Percentiles rank a stretch among this genome's conserved stretches.
These are phyloP conservation scores for Trigoniulus corallinus DNA, from an alignment of 1,140 invertebrate genomes.

Conservation along the genomic window DNA sequence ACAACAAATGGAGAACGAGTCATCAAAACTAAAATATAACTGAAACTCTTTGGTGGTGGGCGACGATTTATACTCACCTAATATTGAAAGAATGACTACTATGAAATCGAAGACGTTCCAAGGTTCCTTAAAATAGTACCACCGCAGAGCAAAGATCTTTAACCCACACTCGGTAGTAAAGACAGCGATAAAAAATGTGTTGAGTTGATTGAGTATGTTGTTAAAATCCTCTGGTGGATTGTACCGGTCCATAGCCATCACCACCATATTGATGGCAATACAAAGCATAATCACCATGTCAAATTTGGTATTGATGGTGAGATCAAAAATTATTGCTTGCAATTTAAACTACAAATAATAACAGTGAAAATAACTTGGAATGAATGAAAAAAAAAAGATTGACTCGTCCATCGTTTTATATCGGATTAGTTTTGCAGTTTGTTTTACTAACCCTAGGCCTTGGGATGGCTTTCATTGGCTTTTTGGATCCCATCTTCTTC, in stretches of 20 bases:
- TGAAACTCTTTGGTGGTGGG: neutral
- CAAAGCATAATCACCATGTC: constrained; percentile 99
- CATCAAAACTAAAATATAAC: neutral
- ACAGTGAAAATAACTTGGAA: constrained; percentile 8
- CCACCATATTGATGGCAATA: constrained; percentile 96
- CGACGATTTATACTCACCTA: constrained; percentile 45
- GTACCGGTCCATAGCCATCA: constrained; percentile 96
- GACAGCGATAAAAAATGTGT: constrained; percentile 95
- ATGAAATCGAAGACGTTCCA: constrained; percentile 99
- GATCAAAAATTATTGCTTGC: constrained; percentile 89
- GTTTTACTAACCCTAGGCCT: constrained; percentile 62
- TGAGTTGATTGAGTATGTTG: constrained; percentile 70
- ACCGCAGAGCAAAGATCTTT: constrained; percentile 91
- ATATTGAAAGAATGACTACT: constrained; percentile 94
- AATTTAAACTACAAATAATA: constrained; percentile 67
- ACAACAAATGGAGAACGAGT: constrained; percentile 14
- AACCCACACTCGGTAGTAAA: constrained; percentile 94
- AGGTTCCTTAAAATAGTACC: constrained; percentile 96
- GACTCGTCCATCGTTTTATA: neutral
- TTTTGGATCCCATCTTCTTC: constrained; percentile 98
- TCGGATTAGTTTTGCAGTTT: neutral
- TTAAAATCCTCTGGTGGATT: constrained; percentile 67
- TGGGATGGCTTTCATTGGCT: constrained; percentile 93
- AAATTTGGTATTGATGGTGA: constrained; percentile 96
- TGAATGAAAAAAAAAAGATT: constrained; percentile 8